Evolutionary conservation across 1,140 invertebrate genomes (phyloP).

Genomic region (Trichoplusia ni): DNA sequence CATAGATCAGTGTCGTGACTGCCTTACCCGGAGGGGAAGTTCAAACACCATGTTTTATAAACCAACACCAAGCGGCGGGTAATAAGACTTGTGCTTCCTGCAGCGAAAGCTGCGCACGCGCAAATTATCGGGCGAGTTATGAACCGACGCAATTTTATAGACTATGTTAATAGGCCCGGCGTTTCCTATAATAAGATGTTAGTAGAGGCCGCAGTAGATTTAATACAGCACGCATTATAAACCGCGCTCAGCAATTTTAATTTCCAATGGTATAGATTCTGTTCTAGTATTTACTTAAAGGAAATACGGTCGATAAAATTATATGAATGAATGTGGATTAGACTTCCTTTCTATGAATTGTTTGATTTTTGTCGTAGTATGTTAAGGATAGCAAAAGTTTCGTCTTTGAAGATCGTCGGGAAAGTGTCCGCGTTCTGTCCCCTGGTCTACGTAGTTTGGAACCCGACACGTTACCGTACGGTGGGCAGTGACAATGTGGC

Average conservation of each 20-base stretch:
- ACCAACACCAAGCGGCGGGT: slow-evolving; percentile 18
- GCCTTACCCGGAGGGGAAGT: background rate
- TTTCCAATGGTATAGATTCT: background rate
- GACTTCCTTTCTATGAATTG: too few species aligned
- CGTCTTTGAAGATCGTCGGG: too few species aligned
- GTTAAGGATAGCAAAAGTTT: too few species aligned
- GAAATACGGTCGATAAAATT: background rate
- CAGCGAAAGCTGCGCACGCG: slow-evolving; percentile 38
- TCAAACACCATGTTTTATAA: slow-evolving; percentile 8
- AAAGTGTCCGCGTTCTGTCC: too few species aligned
- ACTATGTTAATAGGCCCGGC: slow-evolving; percentile 17
- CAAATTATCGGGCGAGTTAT: slow-evolving; percentile 26
- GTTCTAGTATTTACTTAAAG: background rate
- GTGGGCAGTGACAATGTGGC: background rate
- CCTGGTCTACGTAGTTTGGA: too few species aligned
- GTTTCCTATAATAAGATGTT: slow-evolving; percentile 20
- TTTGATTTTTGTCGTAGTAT: too few species aligned
- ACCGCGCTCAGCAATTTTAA: slow-evolving; percentile 2
- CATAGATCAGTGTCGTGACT: background rate
- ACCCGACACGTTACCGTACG: background rate
- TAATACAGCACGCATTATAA: slow-evolving; percentile 20
- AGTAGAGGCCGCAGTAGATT: slow-evolving; percentile 3
- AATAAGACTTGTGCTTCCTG: slow-evolving; percentile 29
- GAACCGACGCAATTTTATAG: slow-evolving; percentile 22
- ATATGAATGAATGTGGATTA: background rate